These are phyloP conservation scores for Tinamus major DNA, from an alignment of 2,797 vertebrate species.

Conservation along the genomic window DNA sequence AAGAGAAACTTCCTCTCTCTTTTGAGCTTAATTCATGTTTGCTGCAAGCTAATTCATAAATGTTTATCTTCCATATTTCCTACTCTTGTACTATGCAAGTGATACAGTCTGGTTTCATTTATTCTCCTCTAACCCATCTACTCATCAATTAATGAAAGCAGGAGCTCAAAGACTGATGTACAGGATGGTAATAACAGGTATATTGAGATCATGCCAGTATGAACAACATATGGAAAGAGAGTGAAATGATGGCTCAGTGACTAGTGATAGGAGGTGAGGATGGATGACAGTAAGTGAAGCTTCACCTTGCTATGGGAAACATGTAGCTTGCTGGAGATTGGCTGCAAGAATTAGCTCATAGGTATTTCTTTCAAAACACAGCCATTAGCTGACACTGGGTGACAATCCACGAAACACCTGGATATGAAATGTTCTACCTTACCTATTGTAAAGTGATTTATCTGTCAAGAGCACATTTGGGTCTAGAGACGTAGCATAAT, in stretches of 20 bases:
- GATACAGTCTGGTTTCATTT: neutral
- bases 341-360: neutral
- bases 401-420: slow-evolving; percentile 22
- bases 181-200: neutral
- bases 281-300: slow-evolving; percentile 9
- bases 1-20: neutral
- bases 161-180: neutral
- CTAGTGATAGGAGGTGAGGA: neutral
- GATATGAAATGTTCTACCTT: neutral
- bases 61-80: neutral
- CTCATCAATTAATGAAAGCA: neutral
- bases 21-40: neutral
- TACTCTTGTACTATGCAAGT: neutral
- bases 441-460: neutral
- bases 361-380: slow-evolving; percentile 42
- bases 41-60: neutral
- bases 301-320: neutral
- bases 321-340: neutral
- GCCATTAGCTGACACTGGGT: slow-evolving; percentile 41
- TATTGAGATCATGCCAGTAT: rapidly evolving
- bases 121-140: neutral
- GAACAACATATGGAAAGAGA: neutral
- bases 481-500: neutral
- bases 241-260: neutral
- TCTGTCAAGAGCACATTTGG: neutral